Evolutionary conservation across 2,797 vertebrate genomes (phyloP).

Genomic region (Falco columbarius): DNA sequence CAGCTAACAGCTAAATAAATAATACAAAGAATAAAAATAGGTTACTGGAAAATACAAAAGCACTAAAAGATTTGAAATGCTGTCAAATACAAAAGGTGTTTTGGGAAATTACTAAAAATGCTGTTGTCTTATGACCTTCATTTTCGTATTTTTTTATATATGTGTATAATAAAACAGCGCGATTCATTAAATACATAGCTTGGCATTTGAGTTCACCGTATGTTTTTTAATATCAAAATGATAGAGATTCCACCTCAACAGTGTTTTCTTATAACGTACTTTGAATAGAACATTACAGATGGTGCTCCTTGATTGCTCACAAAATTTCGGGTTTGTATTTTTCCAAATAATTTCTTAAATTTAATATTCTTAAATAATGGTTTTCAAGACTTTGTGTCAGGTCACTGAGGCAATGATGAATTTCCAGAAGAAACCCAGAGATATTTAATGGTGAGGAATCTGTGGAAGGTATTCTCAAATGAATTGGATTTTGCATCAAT

Average conservation of each 20-base stretch:
- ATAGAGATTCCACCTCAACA: constrained; percentile 48
- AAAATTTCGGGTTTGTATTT: constrained; percentile 21
- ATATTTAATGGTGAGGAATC: not conserved
- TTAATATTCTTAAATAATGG: not conserved
- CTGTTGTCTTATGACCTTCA: constrained; percentile 21
- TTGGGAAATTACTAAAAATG: constrained; percentile 64
- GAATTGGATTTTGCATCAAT: not conserved
- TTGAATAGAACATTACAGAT: constrained; percentile 66
- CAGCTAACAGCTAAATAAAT: not conserved
- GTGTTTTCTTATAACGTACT: constrained; percentile 35
- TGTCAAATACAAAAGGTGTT: constrained; percentile 58
- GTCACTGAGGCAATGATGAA: not conserved
- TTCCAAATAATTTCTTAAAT: constrained; percentile 19
- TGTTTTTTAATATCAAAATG: constrained; percentile 39
- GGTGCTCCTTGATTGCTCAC: constrained; percentile 57
- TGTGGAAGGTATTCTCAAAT: not conserved
- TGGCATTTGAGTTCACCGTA: constrained; percentile 67
- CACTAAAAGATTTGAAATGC: constrained; percentile 23
- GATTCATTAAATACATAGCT: constrained; percentile 69
- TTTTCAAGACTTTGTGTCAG: not conserved
- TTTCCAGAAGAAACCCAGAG: not conserved
- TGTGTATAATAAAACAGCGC: constrained; percentile 50
- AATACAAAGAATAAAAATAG: constrained; percentile 1
- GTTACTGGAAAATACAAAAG: constrained; percentile 6
- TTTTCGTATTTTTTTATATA: constrained; percentile 25